Percentiles rank a stretch among this genome's conserved stretches.
Evolutionary conservation across 2,113 vertebrate species (phyloP).

Genomic region (Daboia siamensis): DNA sequence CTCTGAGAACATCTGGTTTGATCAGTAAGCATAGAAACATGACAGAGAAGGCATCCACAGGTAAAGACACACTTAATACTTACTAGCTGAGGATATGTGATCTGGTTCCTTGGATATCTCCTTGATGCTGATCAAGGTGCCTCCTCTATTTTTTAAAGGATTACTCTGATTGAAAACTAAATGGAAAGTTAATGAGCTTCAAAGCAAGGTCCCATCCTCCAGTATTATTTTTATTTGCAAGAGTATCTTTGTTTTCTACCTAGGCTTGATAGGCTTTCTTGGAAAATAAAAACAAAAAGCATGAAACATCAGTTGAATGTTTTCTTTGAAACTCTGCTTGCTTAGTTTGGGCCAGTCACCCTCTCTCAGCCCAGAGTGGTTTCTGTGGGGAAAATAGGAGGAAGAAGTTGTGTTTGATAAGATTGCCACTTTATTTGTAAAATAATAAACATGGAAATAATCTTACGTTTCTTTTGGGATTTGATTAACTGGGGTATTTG

Average conservation of each 20-base stretch:
- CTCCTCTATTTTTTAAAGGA: background rate
- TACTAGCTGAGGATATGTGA: background rate
- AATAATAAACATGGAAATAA: background rate
- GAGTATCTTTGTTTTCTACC: background rate
- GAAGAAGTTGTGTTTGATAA: background rate
- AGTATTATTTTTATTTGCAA: background rate
- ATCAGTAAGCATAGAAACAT: background rate
- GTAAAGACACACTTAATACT: background rate
- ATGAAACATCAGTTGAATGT: background rate
- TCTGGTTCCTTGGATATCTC: background rate
- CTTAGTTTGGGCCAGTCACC: background rate
- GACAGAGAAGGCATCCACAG: background rate
- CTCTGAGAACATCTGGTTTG: background rate
- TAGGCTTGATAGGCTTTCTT: background rate
- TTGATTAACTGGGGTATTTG: background rate
- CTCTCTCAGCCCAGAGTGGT: background rate
- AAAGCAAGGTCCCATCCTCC: background rate
- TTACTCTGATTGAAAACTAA: background rate
- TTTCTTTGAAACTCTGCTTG: background rate
- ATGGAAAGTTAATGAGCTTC: background rate
- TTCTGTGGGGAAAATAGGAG: background rate
- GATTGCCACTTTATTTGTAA: background rate
- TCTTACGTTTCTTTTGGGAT: too few species aligned
- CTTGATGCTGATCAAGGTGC: background rate
- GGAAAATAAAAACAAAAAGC: background rate